phyloP scores from a whole-genome alignment of 2,888 invertebrate genomes.

The Xestobium rufovillosum region DNA sequence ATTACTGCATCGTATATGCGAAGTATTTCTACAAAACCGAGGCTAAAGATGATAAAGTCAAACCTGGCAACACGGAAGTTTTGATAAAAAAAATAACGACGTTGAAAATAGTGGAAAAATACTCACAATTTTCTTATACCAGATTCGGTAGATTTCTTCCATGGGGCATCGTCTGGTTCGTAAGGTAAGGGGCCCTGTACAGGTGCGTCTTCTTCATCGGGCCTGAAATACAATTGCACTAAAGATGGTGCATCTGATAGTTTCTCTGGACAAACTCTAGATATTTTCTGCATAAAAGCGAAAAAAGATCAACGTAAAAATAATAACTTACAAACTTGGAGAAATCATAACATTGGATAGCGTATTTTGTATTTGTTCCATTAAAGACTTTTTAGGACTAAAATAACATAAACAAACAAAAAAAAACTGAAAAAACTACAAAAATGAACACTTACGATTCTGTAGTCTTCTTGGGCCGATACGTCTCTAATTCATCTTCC shows the following conservation, averaged over 20 bases:
- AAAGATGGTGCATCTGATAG: no score
- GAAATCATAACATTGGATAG: background rate
- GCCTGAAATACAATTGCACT: slow-evolving; percentile 33
- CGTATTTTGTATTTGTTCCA: slow-evolving; percentile 30
- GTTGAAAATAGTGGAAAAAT: no score
- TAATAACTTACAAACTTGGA: no score
- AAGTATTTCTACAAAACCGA: slow-evolving; percentile 2
- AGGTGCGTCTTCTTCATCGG: slow-evolving; percentile 70
- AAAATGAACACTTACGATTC: slow-evolving; percentile 40
- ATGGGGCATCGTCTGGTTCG: slow-evolving; percentile 96
- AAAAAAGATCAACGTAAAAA: slow-evolving; percentile 16
- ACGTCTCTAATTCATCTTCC: slow-evolving; percentile 82
- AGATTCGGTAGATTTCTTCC: slow-evolving; percentile 77
- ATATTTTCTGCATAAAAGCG: slow-evolving; percentile 14
- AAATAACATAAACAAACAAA: slow-evolving; percentile 22
- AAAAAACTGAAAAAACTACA: slow-evolving; percentile 9
- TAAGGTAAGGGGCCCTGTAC: slow-evolving; percentile 95
- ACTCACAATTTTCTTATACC: slow-evolving; percentile 88
- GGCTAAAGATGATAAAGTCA: background rate
- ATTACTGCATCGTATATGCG: background rate
- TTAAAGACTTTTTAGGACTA: slow-evolving; percentile 28
- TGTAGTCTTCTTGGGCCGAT: slow-evolving; percentile 53
- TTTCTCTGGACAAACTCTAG: no score
- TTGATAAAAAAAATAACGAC: background rate
- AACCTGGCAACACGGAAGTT: slow-evolving; percentile 1